Evolutionary conservation across 2,797 vertebrate species (phyloP), one percentile per base, ranked within the genome.

Genomic region (Salmo trutta): DNA sequence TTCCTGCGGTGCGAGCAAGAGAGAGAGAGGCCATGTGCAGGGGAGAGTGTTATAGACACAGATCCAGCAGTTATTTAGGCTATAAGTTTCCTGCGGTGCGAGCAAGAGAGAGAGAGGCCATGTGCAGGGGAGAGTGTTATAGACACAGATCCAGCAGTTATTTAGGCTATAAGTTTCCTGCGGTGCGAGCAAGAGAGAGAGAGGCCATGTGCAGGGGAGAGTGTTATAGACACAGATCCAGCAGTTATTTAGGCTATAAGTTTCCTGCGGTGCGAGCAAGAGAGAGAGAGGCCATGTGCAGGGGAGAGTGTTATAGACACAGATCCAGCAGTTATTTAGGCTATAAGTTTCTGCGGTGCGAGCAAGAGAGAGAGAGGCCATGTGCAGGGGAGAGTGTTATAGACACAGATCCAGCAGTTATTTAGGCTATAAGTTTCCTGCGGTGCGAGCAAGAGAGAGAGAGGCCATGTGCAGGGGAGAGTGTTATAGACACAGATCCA

Each of bases 191-290:
- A 47, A 64, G 75, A 31, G 27, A 67, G 71, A 67, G 75, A 71
- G 33, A 70, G 66, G 64, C 59, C 62, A 33, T 73, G 81, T 29
- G 74, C 72, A 67, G 10, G 27, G 62, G 75, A 75, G 77, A 81
- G 77, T 85, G 81, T 86, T 80, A 82, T 51, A 79, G 79, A 84
- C 66, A 14, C 41, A 47, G 41, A n/a, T n/a, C n/a, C n/a, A n/a
- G n/a, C n/a, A n/a, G n/a, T 79, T 75, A 75, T 41, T 31, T 52
- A 68, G 75, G 19, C 73, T 78, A 56, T 75, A 79, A 72, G 77
- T 75, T 76, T 56, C 72, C 64, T 70, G 56, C n/a, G 54, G 4
- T 52, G 31, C 33, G 59, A 68, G 74, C 41, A 47, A 64, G 75
- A 31, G 27, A 67, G 71, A 67, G 75, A 71, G 33, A 70, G 66